Evolutionary conservation across 2,797 vertebrate species (phyloP).

Genomic region (Pampus argenteus): DNA sequence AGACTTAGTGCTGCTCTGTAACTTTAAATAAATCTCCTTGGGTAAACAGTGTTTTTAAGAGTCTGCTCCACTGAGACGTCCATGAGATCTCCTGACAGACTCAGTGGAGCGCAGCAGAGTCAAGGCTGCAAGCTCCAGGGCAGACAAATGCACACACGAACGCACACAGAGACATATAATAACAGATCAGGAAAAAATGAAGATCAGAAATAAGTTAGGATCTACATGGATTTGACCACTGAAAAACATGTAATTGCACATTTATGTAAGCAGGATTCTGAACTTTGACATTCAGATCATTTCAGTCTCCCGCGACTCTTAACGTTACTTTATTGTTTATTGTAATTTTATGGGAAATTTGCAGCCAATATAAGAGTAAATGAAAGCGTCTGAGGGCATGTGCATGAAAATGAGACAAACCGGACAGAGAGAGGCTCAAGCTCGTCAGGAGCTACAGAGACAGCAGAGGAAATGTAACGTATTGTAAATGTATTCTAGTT

Average conservation of each 20-base stretch:
- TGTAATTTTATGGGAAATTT: conserved; percentile 38
- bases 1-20: conserved; percentile 48
- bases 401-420: background rate
- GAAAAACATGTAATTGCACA: conserved; percentile 48
- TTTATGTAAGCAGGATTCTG: conserved; percentile 27
- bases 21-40: conserved; percentile 76
- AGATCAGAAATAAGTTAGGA: conserved; percentile 41
- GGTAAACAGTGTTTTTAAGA: conserved; percentile 77
- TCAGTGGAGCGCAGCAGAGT: conserved; percentile 64
- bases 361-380: background rate
- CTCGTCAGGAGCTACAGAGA: conserved; percentile 2
- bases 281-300: conserved; percentile 4
- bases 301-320: background rate
- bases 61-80: conserved; percentile 68
- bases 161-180: conserved; percentile 47
- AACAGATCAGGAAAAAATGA: conserved; percentile 46
- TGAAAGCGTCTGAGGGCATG: background rate
- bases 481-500: too few species aligned
- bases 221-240: conserved; percentile 44
- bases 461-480: conserved; percentile 1
- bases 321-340: conserved; percentile 19
- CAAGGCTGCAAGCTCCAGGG: conserved; percentile 67
- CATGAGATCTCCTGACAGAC: conserved; percentile 73
- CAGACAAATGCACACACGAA: conserved; percentile 42
- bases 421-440: background rate